A percentile compares a stretch with the other conserved stretches of the same genome.
These are phyloP conservation scores for Solenopsis invicta DNA, from an alignment of 1,140 invertebrate genomes.

Conservation along the genomic window DNA sequence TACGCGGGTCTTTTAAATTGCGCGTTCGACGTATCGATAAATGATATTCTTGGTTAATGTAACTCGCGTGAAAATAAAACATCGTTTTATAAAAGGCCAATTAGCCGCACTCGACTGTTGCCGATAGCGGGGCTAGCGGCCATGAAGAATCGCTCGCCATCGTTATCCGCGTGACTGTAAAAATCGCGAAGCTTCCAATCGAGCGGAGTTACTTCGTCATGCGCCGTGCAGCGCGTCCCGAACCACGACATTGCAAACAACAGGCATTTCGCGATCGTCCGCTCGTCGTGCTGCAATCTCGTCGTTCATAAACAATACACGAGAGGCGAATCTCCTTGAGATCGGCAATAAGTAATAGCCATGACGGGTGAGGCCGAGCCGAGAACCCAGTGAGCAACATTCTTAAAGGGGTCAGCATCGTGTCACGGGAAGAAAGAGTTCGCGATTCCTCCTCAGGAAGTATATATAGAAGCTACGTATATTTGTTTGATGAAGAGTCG, in stretches of 20 bases:
- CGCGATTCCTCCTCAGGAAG: constrained; percentile 43
- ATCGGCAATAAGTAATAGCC: constrained; percentile 72
- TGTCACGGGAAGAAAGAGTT: constrained; percentile 69
- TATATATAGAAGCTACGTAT: constrained; percentile 39
- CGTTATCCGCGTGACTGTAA: constrained; percentile 43
- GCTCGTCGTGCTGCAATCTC: constrained; percentile 60
- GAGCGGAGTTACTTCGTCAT: constrained; percentile 55
- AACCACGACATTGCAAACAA: constrained; percentile 55
- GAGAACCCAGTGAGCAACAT: constrained; percentile 63
- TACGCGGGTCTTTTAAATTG: constrained; percentile 6
- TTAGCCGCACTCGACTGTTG: constrained; percentile 13
- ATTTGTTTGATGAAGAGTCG: constrained; percentile 25
- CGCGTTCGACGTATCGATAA: constrained; percentile 21
- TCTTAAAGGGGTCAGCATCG: constrained; percentile 63
- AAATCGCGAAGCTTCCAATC: constrained; percentile 48
- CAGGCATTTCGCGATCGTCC: constrained; percentile 51
- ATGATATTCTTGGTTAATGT: constrained; percentile 5
- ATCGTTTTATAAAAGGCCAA: background rate
- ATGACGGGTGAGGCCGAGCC: constrained; percentile 58
- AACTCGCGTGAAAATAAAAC: constrained; percentile 23
- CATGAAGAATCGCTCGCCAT: constrained; percentile 27
- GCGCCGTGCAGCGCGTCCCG: constrained; percentile 56
- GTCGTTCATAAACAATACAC: constrained; percentile 66
- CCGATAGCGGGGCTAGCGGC: background rate
- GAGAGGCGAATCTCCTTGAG: constrained; percentile 72